Conservation (phyloP, 2,888 invertebrate genomes). For the Linyphia triangularis region DNA sequence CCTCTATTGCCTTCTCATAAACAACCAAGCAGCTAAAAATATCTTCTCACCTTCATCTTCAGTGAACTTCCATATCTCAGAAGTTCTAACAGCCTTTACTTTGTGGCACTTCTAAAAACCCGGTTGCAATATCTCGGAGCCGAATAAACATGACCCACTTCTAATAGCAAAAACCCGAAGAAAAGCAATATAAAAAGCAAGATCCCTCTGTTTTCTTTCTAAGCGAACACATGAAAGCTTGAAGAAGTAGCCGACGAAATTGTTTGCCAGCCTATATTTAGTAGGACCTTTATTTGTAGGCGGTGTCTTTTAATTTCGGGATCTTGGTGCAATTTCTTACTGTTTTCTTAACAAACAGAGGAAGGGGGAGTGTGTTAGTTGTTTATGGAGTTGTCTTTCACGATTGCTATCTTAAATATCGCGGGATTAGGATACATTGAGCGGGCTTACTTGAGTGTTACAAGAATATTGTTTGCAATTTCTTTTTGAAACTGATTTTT, state of each 20-base stretch:
- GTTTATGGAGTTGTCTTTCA: background rate
- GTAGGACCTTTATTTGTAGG: constrained; percentile 21
- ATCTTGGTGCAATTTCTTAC: constrained; percentile 6
- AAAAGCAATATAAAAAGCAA: background rate
- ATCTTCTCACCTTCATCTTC: too few species aligned
- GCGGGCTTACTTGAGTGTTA: too few species aligned
- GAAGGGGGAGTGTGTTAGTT: background rate
- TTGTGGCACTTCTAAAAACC: background rate
- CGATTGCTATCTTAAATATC: background rate
- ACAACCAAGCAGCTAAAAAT: too few species aligned
- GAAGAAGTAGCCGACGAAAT: background rate
- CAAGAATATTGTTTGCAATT: too few species aligned
- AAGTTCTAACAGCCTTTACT: background rate
- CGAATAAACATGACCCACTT: background rate
- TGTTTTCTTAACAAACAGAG: constrained; percentile 32
- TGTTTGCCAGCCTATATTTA: constrained; percentile 47
- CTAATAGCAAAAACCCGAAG: background rate
- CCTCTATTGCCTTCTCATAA: background rate
- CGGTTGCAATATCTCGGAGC: background rate
- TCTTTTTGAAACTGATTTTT: too few species aligned
- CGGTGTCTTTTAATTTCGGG: constrained; percentile 57
- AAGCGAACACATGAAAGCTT: background rate
- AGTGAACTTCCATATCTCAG: too few species aligned
- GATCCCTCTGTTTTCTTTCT: background rate
- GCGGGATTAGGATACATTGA: too few species aligned